These are phyloP conservation scores for Benthochromis sp. DNA, from an alignment of 2,113 vertebrate species.

Conservation along the genomic window DNA sequence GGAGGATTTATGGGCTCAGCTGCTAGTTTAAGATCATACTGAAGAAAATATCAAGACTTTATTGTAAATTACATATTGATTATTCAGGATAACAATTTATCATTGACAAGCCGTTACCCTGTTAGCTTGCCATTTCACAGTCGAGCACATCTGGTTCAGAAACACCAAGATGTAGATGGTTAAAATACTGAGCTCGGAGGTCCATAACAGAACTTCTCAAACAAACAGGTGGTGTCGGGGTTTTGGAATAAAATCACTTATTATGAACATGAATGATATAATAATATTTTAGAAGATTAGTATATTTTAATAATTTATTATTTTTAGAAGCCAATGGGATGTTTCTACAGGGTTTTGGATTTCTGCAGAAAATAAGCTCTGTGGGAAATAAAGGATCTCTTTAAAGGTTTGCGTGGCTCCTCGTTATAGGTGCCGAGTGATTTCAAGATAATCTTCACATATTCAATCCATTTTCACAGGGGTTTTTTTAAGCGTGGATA, in stretches of 20 bases:
- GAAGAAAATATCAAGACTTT: not conserved
- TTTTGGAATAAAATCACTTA: not conserved
- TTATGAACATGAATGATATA: not conserved
- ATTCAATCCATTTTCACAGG: not conserved
- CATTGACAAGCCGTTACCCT: not conserved
- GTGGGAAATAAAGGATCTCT: not conserved
- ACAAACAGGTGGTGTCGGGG: not conserved
- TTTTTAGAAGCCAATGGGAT: not conserved
- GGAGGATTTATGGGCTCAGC: not conserved
- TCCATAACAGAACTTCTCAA: not conserved
- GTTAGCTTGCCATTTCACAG: not conserved
- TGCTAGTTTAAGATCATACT: not conserved
- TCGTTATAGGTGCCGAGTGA: not conserved
- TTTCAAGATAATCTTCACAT: not conserved
- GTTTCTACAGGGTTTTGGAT: not conserved
- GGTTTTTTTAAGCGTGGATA: not conserved
- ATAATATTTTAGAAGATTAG: not conserved
- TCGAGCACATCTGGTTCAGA: not conserved
- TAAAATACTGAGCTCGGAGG: not conserved
- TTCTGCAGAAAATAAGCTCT: not conserved
- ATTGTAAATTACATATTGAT: not conserved
- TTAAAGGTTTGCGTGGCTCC: not conserved
- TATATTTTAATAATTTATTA: not conserved
- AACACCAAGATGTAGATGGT: not conserved
- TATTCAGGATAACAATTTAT: not conserved